Conservation (phyloP, 1,140 invertebrate species). For the Oedothorax gibbosus region DNA sequence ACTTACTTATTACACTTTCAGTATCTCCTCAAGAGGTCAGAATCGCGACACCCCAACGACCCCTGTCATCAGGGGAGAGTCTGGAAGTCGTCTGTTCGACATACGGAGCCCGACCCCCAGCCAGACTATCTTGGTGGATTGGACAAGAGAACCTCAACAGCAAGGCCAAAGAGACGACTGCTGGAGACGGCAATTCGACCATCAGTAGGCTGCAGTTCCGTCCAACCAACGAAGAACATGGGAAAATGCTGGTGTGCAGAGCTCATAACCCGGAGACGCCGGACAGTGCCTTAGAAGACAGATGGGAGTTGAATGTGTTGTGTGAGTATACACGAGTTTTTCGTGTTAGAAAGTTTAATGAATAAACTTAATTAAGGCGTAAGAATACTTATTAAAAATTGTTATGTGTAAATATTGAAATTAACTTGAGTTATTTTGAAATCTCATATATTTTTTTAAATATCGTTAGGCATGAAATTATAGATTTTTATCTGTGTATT, state of each 20-base stretch:
- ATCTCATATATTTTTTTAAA: no score
- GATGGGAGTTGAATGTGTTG: conserved; percentile 86
- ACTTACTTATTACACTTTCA: conserved; percentile 68
- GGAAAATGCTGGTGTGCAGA: conserved; percentile 84
- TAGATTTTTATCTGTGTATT: no score
- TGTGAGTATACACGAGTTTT: conserved; percentile 75
- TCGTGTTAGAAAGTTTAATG: background rate
- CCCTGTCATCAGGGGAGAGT: conserved; percentile 66
- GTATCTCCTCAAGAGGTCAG: conserved; percentile 84
- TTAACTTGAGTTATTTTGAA: background rate
- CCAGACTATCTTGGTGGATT: conserved; percentile 87
- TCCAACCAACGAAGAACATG: conserved; percentile 81
- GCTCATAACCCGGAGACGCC: conserved; percentile 78
- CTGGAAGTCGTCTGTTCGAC: conserved; percentile 84
- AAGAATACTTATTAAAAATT: no score
- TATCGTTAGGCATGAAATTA: no score
- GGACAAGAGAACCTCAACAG: conserved; percentile 69
- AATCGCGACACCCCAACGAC: conserved; percentile 57
- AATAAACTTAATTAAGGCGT: no score
- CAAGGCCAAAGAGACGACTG: conserved; percentile 46
- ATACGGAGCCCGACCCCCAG: conserved; percentile 86
- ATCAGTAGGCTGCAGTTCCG: conserved; percentile 55
- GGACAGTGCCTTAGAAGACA: conserved; percentile 78
- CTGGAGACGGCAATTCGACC: conserved; percentile 62
- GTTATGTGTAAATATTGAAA: background rate